These are phyloP conservation scores for Lacerta viridis DNA, from an alignment of 2,797 vertebrate species.

Conservation along the genomic window DNA sequence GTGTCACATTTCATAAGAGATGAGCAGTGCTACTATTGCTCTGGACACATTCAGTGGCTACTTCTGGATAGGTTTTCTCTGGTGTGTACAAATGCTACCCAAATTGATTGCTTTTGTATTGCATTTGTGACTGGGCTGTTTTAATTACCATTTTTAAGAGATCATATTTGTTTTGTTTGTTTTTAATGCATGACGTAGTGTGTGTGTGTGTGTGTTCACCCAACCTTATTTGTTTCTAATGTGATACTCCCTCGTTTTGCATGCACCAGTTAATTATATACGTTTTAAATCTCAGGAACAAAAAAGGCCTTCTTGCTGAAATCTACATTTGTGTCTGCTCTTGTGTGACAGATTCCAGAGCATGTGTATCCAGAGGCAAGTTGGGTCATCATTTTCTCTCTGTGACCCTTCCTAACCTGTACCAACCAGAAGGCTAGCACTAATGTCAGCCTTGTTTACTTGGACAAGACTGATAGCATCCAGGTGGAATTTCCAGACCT, in stretches of 20 bases:
- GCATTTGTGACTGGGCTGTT: too few species aligned
- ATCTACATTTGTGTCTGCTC: slow-evolving; percentile 82
- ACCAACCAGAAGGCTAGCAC: slow-evolving; percentile 92
- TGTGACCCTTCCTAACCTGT: slow-evolving; percentile 94
- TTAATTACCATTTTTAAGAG: too few species aligned
- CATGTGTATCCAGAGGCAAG: slow-evolving; percentile 89
- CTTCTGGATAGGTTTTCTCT: not conserved
- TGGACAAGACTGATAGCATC: slow-evolving; percentile 96
- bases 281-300: slow-evolving; percentile 77
- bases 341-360: slow-evolving; percentile 95
- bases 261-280: too few species aligned
- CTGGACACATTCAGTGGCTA: not conserved
- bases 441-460: slow-evolving; percentile 98
- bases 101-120: not conserved
- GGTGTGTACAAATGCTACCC: not conserved
- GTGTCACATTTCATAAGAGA: too few species aligned
- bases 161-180: too few species aligned
- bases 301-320: slow-evolving; percentile 71
- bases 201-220: too few species aligned
- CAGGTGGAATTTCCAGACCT: slow-evolving; percentile 90
- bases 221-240: too few species aligned
- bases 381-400: slow-evolving; percentile 93
- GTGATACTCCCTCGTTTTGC: too few species aligned
- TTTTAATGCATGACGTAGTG: too few species aligned
- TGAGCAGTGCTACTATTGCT: too few species aligned